These are phyloP conservation scores for Thymallus thymallus DNA, from an alignment of 2,113 vertebrate genomes.

Conservation along the genomic window DNA sequence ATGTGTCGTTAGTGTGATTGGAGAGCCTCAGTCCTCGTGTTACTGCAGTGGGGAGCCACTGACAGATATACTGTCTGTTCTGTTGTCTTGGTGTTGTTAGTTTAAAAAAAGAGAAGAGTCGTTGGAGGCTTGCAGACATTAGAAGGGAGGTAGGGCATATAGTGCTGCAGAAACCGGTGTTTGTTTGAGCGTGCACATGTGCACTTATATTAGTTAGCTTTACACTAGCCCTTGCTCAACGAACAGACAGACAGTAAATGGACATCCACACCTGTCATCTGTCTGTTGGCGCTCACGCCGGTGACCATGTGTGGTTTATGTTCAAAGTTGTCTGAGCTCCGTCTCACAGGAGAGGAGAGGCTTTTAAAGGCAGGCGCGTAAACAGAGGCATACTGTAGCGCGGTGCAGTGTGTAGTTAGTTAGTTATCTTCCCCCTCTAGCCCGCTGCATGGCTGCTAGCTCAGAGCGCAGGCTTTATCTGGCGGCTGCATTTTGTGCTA, in stretches of 20 bases:
- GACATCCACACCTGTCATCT: not conserved
- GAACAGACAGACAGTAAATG: not conserved
- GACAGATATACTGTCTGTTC: not conserved
- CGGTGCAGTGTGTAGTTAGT: not conserved
- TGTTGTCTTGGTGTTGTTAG: not conserved
- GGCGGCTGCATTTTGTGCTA: not conserved
- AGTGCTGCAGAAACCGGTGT: constrained; percentile 1
- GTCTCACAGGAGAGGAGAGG: not conserved
- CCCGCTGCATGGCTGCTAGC: not conserved
- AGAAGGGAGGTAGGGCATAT: not conserved
- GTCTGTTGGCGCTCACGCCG: not conserved
- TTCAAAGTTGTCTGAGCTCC: not conserved
- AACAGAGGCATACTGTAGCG: too few species aligned
- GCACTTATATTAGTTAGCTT: not conserved
- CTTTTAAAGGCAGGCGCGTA: not conserved
- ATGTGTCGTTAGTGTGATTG: constrained; percentile 11
- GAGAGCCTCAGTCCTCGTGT: too few species aligned
- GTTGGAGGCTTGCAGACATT: not conserved
- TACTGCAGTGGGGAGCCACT: too few species aligned
- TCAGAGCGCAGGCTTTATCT: not conserved
- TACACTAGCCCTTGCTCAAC: not conserved
- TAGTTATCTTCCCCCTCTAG: not conserved
- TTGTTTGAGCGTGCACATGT: not conserved
- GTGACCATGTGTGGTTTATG: not conserved
- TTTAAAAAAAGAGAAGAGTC: too few species aligned